phyloP scores from a whole-genome alignment of 2,888 invertebrate genomes.

The Ophonus ardosiacus region DNA sequence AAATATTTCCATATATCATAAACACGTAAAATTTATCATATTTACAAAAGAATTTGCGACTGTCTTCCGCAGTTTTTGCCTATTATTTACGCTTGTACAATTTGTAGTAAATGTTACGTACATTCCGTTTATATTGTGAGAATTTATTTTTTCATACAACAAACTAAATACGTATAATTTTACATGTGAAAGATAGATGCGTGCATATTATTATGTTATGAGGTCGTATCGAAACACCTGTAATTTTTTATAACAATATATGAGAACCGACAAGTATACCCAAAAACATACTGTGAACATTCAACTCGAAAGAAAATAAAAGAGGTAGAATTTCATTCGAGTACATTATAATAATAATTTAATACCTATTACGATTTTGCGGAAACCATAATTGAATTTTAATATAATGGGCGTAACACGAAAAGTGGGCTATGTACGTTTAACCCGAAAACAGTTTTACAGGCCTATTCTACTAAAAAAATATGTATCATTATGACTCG shows the following conservation, averaged over 20 bases:
- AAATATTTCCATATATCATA: neutral
- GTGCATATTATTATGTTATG: conserved; percentile 39
- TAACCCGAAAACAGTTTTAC: no score
- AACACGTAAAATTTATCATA: neutral
- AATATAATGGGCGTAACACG: no score
- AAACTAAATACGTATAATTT: conserved; percentile 7
- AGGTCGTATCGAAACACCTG: conserved; percentile 1
- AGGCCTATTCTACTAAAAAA: no score
- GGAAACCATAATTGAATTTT: no score
- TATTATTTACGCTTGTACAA: neutral
- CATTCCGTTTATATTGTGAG: neutral
- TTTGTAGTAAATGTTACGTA: neutral
- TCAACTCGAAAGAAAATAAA: neutral
- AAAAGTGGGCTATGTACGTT: no score
- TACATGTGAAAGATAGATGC: conserved; percentile 42
- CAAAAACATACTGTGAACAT: neutral
- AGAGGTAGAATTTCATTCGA: neutral
- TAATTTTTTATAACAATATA: conserved; percentile 2
- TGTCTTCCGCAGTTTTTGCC: neutral
- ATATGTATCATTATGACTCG: no score
- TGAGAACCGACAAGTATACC: neutral
- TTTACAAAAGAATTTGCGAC: neutral
- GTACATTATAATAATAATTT: no score
- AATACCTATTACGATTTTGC: no score
- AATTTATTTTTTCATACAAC: neutral